These are phyloP conservation scores for Mamestra brassicae DNA, from an alignment of 2,888 invertebrate genomes.

Conservation along the genomic window DNA sequence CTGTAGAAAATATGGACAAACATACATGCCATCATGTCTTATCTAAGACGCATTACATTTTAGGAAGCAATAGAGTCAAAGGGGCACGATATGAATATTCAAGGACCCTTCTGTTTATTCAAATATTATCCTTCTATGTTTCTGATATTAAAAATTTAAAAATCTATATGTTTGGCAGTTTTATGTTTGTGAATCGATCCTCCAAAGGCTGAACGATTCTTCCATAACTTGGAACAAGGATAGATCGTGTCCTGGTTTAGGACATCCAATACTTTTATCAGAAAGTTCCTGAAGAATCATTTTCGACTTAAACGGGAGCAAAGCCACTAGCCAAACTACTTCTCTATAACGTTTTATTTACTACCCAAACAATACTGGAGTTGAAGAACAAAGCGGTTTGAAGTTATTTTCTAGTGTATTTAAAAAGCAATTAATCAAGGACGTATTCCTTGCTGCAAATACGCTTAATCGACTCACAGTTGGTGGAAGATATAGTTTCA, in stretches of 20 bases:
- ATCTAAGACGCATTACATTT: conserved; percentile 34
- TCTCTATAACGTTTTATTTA: conserved; percentile 7
- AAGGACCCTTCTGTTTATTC: not conserved
- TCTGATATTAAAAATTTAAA: not conserved
- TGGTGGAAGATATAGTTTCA: not conserved
- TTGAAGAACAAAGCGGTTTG: conserved; percentile 9
- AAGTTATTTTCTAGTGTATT: conserved; percentile 33
- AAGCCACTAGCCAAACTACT: not conserved
- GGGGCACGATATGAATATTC: conserved; percentile 3
- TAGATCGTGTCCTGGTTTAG: too few species aligned
- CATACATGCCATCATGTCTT: conserved; percentile 12
- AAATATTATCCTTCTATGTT: conserved; percentile 1
- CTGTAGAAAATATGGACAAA: not conserved
- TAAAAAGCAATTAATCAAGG: conserved; percentile 47
- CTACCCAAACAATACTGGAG: not conserved
- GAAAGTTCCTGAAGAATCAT: too few species aligned
- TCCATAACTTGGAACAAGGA: too few species aligned
- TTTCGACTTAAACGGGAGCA: too few species aligned
- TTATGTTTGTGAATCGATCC: not conserved
- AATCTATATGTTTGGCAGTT: not conserved
- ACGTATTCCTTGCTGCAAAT: conserved; percentile 19
- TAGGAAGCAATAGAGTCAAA: conserved; percentile 30
- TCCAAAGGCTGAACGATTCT: not conserved
- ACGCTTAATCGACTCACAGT: conserved; percentile 21
- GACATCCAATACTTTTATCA: too few species aligned